Conservation (phyloP, 2,888 invertebrate species). For the Lampropteryx suffumata region DNA sequence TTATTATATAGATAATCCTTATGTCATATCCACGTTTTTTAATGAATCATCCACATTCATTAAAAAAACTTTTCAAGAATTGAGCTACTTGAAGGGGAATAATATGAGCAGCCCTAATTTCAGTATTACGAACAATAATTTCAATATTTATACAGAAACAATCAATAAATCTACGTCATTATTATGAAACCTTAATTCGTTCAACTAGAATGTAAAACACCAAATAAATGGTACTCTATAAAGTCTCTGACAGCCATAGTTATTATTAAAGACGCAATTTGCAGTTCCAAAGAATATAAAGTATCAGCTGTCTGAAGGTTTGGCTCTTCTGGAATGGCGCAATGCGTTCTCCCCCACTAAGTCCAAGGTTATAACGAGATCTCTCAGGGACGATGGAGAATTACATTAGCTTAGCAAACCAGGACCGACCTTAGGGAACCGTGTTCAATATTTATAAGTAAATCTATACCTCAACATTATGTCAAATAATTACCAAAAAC, state of each 20-base stretch:
- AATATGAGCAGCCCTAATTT: no score
- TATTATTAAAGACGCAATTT: not conserved
- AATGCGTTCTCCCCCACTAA: constrained; percentile 62
- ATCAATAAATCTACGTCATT: constrained; percentile 8
- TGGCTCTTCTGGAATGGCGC: constrained; percentile 51
- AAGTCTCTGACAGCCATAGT: no score
- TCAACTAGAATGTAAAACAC: not conserved
- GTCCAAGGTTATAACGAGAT: constrained; percentile 55
- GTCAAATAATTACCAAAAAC: no score
- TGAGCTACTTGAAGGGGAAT: no score
- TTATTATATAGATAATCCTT: no score
- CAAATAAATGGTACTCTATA: constrained; percentile 3
- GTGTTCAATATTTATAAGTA: constrained; percentile 9
- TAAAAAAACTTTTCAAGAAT: no score
- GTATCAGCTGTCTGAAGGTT: constrained; percentile 43
- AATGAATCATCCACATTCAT: no score
- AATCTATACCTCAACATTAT: no score
- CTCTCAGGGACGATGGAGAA: constrained; percentile 36
- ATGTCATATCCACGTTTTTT: no score
- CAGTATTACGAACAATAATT: no score
- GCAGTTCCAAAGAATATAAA: constrained; percentile 5
- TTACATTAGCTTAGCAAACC: constrained; percentile 20
- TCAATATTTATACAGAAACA: no score
- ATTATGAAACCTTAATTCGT: no score
- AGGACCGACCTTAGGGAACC: constrained; percentile 5